Conservation (phyloP, 2,797 vertebrate species). For the Trachurus trachurus region DNA sequence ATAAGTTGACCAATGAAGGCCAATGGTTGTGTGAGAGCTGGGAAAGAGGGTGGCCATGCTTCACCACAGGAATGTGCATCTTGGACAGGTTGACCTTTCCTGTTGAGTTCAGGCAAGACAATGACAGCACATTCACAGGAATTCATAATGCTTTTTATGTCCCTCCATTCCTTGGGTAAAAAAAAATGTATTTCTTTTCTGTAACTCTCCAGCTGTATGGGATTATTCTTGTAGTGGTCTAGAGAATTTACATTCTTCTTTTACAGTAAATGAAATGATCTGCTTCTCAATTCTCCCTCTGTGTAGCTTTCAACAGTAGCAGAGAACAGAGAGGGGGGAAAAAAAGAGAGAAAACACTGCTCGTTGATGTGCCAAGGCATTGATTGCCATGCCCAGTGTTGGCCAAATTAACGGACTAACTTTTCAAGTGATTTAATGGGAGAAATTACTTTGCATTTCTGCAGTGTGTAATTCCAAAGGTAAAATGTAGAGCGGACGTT, state of each 20-base stretch:
- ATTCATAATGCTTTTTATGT: constrained; percentile 44
- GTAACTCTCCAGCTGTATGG: constrained; percentile 8
- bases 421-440: constrained; percentile 59
- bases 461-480: constrained; percentile 54
- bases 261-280: constrained; percentile 42
- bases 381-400: constrained; percentile 45
- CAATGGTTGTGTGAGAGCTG: constrained; percentile 11
- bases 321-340: neutral
- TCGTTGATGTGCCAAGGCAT: constrained; percentile 41
- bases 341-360: constrained; percentile 3
- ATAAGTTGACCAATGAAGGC: constrained; percentile 27
- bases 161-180: constrained; percentile 8
- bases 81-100: constrained; percentile 64
- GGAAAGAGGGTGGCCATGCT: constrained; percentile 18
- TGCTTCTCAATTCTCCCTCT: constrained; percentile 22
- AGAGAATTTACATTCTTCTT: constrained; percentile 20
- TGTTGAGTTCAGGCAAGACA: constrained; percentile 40
- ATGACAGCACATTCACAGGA: constrained; percentile 28
- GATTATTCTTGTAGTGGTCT: constrained; percentile 7
- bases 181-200: constrained; percentile 33
- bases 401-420: constrained; percentile 51
- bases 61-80: constrained; percentile 39
- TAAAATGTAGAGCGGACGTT: constrained; percentile 56
- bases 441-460: constrained; percentile 57
- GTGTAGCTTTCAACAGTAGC: constrained; percentile 28